Base-by-base conservation (phyloP, 2,888 invertebrate genomes). In the Metacarcinus magister region DNA sequence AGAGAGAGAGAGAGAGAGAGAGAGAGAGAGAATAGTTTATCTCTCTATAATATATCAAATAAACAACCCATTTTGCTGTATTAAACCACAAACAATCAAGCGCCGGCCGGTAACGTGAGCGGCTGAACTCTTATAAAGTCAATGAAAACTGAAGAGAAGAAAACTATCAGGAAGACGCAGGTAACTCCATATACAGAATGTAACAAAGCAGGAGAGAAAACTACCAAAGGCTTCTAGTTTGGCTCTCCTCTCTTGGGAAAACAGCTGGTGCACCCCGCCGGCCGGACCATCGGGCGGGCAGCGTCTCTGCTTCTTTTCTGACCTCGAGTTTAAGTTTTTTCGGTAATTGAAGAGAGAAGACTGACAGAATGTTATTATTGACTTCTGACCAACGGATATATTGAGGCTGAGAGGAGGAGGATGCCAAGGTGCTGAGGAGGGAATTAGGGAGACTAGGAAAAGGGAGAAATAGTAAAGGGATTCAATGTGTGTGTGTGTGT, bases 361-460 rank as follows among this genome's bases (percentile, higher is more conserved):
- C 32, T 82, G 82, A 82, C 82, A 32, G 82, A 32, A 82, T 82
- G 82, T 82, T 82, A 32, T 82, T 82, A 82, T 82, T 82, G 82
- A 82, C 82, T 28, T 82, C 32, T 32, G 10, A 10, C 82, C 10
- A 32, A 28, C 10, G 32, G 7, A 82, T 67, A 67, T 19, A 67
- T 67, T n/a, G 67, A 67, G 32, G 82, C 10, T 32, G 5, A 7
- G 32, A 82, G 82, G 32, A 82, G 82, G 82, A 32, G 32, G 82
- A 32, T 7, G 32, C 0, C 0, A 32, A 32, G 32, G 32, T 19
- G 82, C 3, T 82, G 82, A 82, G 32, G 82, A 32, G 32, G 82
- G 28, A 32, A 32, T 19, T 13, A 28, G 13, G 32, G 28, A 82
- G 5, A 4, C 13, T 82, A 19, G 23, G 82, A 32, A 82, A 82